phyloP scores from a whole-genome alignment of 2,888 invertebrate genomes.

The Rotaria macrura region DNA sequence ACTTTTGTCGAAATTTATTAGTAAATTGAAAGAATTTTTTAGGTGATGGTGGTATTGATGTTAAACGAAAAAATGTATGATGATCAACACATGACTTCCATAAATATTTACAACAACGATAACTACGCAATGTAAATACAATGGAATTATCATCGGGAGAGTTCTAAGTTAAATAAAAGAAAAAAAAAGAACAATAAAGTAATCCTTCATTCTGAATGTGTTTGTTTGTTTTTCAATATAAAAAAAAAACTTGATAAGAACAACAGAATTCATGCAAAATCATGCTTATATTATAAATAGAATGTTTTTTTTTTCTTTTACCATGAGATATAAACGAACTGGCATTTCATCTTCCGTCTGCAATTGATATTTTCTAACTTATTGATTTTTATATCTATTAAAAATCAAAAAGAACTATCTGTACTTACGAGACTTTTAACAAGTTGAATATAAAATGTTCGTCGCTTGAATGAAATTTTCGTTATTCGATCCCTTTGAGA shows the following conservation, averaged over 20 bases:
- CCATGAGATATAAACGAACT: neutral
- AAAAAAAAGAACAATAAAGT: no score
- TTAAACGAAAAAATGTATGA: conserved; percentile 22
- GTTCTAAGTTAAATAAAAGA: neutral
- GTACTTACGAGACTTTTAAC: conserved; percentile 13
- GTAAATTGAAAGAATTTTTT: conserved; percentile 12
- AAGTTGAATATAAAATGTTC: conserved; percentile 18
- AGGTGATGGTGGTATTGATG: neutral
- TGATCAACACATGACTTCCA: conserved; percentile 24
- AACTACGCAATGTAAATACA: conserved; percentile 3
- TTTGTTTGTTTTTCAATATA: no score
- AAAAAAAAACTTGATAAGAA: neutral
- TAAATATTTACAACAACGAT: conserved; percentile 19
- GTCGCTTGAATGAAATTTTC: conserved; percentile 16
- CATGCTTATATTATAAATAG: neutral
- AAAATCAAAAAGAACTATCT: neutral
- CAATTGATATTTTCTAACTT: neutral
- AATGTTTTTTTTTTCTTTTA: neutral
- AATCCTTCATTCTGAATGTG: neutral
- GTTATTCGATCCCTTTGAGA: neutral
- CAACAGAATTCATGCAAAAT: neutral
- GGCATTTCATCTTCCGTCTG: neutral
- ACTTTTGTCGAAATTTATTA: conserved; percentile 14
- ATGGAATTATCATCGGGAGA: neutral
- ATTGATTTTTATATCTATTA: neutral